Evolutionary conservation across 2,888 invertebrate species (phyloP), one percentile per base, ranked within the genome.

Genomic region (Ariolimax columbianus): DNA sequence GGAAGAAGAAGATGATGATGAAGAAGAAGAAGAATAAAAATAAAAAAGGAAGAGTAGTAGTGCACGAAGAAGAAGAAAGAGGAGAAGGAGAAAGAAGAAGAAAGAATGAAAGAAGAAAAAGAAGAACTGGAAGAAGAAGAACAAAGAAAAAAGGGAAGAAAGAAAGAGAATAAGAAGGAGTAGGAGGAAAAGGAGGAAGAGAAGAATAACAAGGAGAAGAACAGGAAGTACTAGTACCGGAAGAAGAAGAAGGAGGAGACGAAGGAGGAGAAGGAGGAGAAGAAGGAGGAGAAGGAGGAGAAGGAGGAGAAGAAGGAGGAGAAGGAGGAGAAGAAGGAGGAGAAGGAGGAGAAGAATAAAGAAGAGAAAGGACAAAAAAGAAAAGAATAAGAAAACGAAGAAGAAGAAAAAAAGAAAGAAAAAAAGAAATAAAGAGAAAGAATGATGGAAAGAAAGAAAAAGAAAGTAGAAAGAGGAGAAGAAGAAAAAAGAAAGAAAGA

Each of bases 241-340:
- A 38, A 68, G 73, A 78, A 33, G 40, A 17, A 36, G 51, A 40
- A 51, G 68, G 30, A 43, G 38, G 14, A 70, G 40, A 7, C 1
- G 63, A 73, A 40, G n/a, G 43, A 73, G 38, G 73, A 33, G 73
- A 51, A 70, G 73, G 55, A 73, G 36, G 26, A 73, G 73, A 73
- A 40, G 23, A 36, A 70, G 73, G 55, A 73, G 23, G 26, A 73
- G 55, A 51, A 51, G 23, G 36, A 73, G 82, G 55, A 47, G 70
- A 68, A 43, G 43, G n/a, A 59, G 75, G 75, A 19, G 83, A 73
- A 36, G 83, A 83, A 55, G 80, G 68, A 59, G 77, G 55, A 55
- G 82, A 82, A 40, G 79, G 80, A 70, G 86, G 80, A 30, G 83
- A 80, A 11, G 83, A 83, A 40, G 83, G 80, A 75, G 83, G 73